Evolutionary conservation across 2,888 invertebrate species (phyloP), one percentile per base, ranked within the genome.

Genomic region (Diaphora mendica): DNA sequence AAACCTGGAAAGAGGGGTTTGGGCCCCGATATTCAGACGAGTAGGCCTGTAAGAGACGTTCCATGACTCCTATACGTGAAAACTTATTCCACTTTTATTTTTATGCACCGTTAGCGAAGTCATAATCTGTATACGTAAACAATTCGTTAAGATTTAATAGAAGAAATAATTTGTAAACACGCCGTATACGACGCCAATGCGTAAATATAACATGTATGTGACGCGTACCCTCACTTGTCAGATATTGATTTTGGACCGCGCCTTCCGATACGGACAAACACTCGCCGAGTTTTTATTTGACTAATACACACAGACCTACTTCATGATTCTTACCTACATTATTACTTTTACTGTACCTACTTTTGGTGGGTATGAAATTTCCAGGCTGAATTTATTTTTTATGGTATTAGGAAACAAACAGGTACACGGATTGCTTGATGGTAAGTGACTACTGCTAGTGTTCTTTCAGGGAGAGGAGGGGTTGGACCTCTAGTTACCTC

Each of bases 201-300:
- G 42, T 70, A 77, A 55, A 76, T 42, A 64, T 55, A 70, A 23
- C 39, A 23, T 69, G 71, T 73, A 75, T 70, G 67, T 67, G 69
- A 72, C 66, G 71, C 70, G 68, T 66, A 59, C 77, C 74, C 77
- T 81, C 79, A 84, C 73, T 79, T 80, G 82, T 82, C 78, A 82
- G 80, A 73, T 84, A 84, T 84, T 84, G 84, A 84, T 85, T 84
- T 81, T 72, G 73, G 70, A 75, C 85, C 86, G 78, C 80, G 77
- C 85, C 84, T 77, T 78, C 79, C 72, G 67, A 71, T 48, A 74
- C 67, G 77, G 69, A 77, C 80, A 82, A 79, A 84, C 75, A 82
- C 67, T 65, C 55, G 51, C 44, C 64, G 44, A 65, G 59, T 64
- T 76, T 84, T 79, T 84, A 72, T 75, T 75, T 72, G 72, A 70